Evolutionary conservation across 2,888 invertebrate genomes (phyloP).

Genomic region (Xanthorhoe designata): DNA sequence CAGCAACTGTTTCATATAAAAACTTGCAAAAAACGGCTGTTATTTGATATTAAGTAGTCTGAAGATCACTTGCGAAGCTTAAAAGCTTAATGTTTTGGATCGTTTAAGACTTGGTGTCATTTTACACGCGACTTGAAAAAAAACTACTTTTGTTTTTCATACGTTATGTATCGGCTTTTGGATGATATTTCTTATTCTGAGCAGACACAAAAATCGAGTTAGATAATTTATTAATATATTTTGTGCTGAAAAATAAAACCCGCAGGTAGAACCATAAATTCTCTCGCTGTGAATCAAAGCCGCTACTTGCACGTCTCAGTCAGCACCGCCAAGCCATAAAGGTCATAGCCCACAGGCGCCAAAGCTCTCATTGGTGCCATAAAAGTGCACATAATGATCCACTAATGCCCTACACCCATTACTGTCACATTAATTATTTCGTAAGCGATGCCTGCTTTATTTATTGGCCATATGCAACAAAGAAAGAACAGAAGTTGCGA

Average conservation of each 20-base stretch:
- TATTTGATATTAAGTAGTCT: neutral
- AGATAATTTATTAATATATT: too few relatives aligned
- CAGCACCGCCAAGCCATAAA: too few relatives aligned
- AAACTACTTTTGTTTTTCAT: too few relatives aligned
- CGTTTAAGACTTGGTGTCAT: neutral
- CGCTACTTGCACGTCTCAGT: too few relatives aligned
- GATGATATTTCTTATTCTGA: too few relatives aligned
- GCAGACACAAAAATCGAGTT: too few relatives aligned
- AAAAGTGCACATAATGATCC: slow-evolving; percentile 75
- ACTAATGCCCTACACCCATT: slow-evolving; percentile 77
- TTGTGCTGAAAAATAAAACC: too few relatives aligned
- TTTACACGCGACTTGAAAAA: neutral
- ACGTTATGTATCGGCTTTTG: too few relatives aligned
- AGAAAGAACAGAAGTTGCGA: slow-evolving; percentile 19
- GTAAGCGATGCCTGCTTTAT: slow-evolving; percentile 59
- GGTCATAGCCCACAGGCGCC: slow-evolving; percentile 14
- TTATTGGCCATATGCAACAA: slow-evolving; percentile 52
- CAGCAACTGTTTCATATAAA: neutral
- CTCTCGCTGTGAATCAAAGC: too few relatives aligned
- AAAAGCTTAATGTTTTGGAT: neutral
- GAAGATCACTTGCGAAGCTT: neutral
- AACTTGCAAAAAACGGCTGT: neutral
- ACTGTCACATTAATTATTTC: slow-evolving; percentile 75
- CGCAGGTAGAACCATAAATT: too few relatives aligned
- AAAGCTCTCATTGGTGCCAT: slow-evolving; percentile 58